Evolutionary conservation across 35 echinoderm and acorn worm genomes (phyloP), one percentile per base, ranked within the genome.

Genomic region (Ptychodera flava): DNA sequence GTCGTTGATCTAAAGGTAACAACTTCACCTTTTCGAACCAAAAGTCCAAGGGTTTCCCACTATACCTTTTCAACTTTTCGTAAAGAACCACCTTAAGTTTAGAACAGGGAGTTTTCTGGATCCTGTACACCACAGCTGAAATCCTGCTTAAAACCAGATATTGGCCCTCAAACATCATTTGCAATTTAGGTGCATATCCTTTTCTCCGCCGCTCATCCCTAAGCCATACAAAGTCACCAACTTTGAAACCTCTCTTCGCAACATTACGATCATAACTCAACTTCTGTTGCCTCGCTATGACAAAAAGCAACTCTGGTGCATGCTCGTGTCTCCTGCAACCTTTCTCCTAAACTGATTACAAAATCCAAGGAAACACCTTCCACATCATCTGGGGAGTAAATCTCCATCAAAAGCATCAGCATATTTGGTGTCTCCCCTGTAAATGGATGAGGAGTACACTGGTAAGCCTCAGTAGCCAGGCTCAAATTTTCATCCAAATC

Each of bases 141-240:
- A 96, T 29, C 31, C 89, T 87, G 15, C 33, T 84, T 16, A 83
- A 0, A 0, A 93, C 35, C 75, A 86, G 29, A 12, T 84, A 84
- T 12, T 91, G 95, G 31, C 91, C 95, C 1, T 81, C 37, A 86
- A n/a, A n/a, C n/a, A n/a, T n/a, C n/a, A n/a, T n/a, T n/a, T n/a
- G n/a, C n/a, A n/a, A n/a, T n/a, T n/a, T n/a, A n/a, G n/a, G n/a
- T n/a, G n/a, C n/a, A n/a, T n/a, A n/a, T n/a, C n/a, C n/a, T n/a
- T n/a, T n/a, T n/a, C n/a, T n/a, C n/a, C n/a, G n/a, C n/a, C n/a
- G n/a, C n/a, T n/a, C n/a, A n/a, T n/a, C n/a, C n/a, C 83, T 83
- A 28, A 93, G 33, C 88, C 91, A 93, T 31, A 97, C 94, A 86
- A 82, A 86, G 0, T 85, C 36, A 31, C 88, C 91, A n/a, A 78